Base-by-base conservation (phyloP, 2,797 vertebrate species). In the Neoniphon sammara region DNA sequence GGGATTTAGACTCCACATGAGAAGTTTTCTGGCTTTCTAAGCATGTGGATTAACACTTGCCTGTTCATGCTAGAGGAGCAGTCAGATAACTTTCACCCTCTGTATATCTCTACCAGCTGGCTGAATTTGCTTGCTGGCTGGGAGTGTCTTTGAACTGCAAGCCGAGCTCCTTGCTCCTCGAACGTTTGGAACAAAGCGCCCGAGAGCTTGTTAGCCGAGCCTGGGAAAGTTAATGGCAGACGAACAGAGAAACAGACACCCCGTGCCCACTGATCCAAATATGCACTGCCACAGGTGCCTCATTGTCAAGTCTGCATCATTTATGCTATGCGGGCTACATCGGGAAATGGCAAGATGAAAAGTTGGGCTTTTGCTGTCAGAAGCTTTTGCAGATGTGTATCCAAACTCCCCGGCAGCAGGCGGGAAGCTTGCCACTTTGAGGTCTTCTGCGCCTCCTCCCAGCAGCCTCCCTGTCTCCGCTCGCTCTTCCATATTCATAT, bases 301-400 rank as follows among this genome's bases (percentile, higher is more conserved):
- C 7, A 15, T 77, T 83, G 89, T 91, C 78, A 82, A 64, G 78
- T 65, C 56, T 36, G 68, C 65, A 64, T 82, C 80, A 59, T 82
- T 84, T 73, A 47, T 79, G 21, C 72, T 66, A 49, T 65, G 61
- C 63, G 60, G 73, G 62, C 30, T 47, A 8, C 42, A 74, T 73
- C 25, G 18, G 34, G 31, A 57, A 25, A 42, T 42, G 8, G 53
- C 39, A 23, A 31, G 54, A n/a, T 62, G 42, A 42, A 61, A 15
- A 63, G 42, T 10, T 21, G 20, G 21, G 21, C 4, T 11, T 14
- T 42, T 1, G 75, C 67, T 81, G 80, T 85, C 72, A 71, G 66
- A 69, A 63, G 70, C 60, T 66, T 80, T 76, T 72, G 73, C 64
- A 70, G 76, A 82, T 73, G 70, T 70, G 25, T 23, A 76, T 76